A percentile compares a stretch with the other conserved stretches of the same genome.
These are phyloP conservation scores for Boleophthalmus pectinirostris DNA, from an alignment of 2,113 vertebrate species.

Conservation along the genomic window DNA sequence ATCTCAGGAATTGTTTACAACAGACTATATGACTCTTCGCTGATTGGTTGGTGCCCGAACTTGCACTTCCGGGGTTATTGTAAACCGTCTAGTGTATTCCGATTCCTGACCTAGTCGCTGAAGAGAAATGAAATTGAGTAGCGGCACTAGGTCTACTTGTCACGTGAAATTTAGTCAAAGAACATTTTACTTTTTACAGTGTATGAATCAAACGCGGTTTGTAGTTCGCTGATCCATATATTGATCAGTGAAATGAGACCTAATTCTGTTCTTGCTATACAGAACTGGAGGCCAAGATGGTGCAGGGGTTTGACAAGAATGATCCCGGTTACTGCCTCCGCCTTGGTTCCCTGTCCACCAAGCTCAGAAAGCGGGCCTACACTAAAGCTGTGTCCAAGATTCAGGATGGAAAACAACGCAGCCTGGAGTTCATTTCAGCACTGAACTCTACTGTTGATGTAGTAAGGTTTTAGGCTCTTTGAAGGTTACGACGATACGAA, in stretches of 20 bases:
- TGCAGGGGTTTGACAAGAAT: constrained; percentile 79
- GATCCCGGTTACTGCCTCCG: constrained; percentile 85
- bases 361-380: constrained; percentile 85
- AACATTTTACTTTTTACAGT: no score
- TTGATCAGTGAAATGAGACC: neutral
- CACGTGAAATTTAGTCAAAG: no score
- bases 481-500: no score
- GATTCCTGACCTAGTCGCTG: no score
- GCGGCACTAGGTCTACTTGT: no score
- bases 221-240: constrained; percentile 3
- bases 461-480: constrained; percentile 75
- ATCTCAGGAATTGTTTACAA: no score
- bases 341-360: constrained; percentile 86
- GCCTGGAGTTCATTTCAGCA: constrained; percentile 84
- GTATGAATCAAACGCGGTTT: neutral
- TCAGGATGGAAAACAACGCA: constrained; percentile 79
- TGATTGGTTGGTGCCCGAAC: no score
- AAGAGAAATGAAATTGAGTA: no score
- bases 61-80: no score
- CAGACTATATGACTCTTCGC: no score
- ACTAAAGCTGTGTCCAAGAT: constrained; percentile 82
- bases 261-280: constrained; percentile 28
- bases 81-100: no score
- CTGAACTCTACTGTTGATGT: constrained; percentile 82
- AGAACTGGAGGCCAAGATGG: constrained; percentile 82